These are phyloP conservation scores for Telmatherina bonti DNA, from an alignment of 2,797 vertebrate genomes.

Conservation along the genomic window DNA sequence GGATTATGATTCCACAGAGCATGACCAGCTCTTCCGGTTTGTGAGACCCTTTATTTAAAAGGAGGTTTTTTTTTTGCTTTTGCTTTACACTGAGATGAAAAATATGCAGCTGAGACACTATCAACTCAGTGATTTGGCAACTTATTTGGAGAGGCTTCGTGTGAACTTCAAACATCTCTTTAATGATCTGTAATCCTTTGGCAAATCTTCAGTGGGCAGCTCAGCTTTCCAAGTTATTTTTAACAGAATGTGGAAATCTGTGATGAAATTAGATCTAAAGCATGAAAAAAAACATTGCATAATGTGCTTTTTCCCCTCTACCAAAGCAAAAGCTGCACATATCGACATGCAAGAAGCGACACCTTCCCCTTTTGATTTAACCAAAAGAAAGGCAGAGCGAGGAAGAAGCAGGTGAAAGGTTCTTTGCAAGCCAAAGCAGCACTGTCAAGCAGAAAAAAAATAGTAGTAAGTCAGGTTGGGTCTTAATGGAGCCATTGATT, in stretches of 20 bases:
- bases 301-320: slow-evolving; percentile 16
- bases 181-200: slow-evolving; percentile 76
- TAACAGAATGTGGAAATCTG: slow-evolving; percentile 54
- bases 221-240: slow-evolving; percentile 55
- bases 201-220: slow-evolving; percentile 63
- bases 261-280: slow-evolving; percentile 57
- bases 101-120: slow-evolving; percentile 23
- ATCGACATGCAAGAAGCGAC: not conserved
- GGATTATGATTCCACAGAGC: slow-evolving; percentile 62
- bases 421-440: slow-evolving; percentile 65
- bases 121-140: slow-evolving; percentile 47
- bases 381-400: slow-evolving; percentile 11
- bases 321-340: not conserved
- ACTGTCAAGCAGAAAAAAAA: slow-evolving; percentile 31
- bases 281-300: slow-evolving; percentile 28
- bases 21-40: slow-evolving; percentile 41
- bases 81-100: slow-evolving; percentile 1
- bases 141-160: slow-evolving; percentile 62
- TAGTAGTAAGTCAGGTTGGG: slow-evolving; percentile 34
- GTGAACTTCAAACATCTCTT: slow-evolving; percentile 71
- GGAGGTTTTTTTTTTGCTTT: not conserved
- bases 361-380: not conserved
- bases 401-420: slow-evolving; percentile 53
- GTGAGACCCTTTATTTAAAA: slow-evolving; percentile 20
- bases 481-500: slow-evolving; percentile 82